phyloP scores from a whole-genome alignment of 1,140 invertebrate species.

The Physella acuta region DNA sequence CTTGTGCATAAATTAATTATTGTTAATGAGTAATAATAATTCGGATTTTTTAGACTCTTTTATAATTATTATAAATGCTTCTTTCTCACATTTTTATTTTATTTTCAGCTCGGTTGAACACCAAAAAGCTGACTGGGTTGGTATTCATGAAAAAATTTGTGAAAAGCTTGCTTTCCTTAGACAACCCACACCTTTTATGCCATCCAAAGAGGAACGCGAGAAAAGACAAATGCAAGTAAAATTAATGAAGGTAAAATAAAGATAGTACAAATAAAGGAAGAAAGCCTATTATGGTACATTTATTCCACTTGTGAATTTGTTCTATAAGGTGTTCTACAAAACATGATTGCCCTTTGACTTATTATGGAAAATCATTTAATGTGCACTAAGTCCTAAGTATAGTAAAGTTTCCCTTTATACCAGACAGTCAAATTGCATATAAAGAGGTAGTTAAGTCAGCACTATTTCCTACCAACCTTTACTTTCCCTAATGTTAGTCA shows the following conservation, averaged over 20 bases:
- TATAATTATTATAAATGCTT: neutral
- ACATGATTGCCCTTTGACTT: too few species aligned
- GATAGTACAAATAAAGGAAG: neutral
- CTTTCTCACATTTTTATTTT: neutral
- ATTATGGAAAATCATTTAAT: too few species aligned
- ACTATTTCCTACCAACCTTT: too few species aligned
- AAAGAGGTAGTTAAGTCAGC: too few species aligned
- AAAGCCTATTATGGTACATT: neutral
- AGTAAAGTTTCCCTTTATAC: too few species aligned
- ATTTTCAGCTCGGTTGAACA: constrained; percentile 56
- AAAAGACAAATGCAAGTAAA: constrained; percentile 44
- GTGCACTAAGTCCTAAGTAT: too few species aligned
- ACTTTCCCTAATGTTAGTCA: too few species aligned
- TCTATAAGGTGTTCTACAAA: too few species aligned
- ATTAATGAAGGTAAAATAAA: constrained; percentile 39
- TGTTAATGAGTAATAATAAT: neutral
- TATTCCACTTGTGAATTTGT: neutral
- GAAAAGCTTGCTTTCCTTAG: constrained; percentile 49
- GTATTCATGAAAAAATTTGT: constrained; percentile 62
- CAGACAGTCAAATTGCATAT: too few species aligned
- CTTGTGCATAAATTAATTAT: too few species aligned
- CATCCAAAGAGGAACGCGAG: constrained; percentile 58
- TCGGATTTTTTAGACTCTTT: neutral
- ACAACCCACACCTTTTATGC: constrained; percentile 55
- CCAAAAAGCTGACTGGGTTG: constrained; percentile 58